Evolutionary conservation across 2,888 invertebrate genomes (phyloP).

Genomic region (Drosophila helvetica): DNA sequence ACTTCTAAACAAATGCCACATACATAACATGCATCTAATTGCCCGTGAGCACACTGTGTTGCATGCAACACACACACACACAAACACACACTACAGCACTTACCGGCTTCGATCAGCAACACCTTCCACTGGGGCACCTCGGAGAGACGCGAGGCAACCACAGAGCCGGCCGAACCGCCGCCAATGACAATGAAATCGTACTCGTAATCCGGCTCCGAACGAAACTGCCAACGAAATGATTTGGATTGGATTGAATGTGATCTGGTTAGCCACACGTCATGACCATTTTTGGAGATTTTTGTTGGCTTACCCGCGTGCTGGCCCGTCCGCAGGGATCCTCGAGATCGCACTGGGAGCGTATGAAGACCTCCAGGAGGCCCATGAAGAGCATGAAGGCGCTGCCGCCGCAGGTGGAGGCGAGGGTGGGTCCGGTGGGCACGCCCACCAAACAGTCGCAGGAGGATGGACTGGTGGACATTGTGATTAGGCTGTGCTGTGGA

Average conservation of each 20-base stretch:
- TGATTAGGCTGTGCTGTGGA: constrained; percentile 10
- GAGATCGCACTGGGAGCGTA: constrained; percentile 93
- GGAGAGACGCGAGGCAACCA: constrained; percentile 83
- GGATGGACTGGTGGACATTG: constrained; percentile 76
- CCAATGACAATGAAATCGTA: constrained; percentile 84
- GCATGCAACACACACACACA: constrained; percentile 28
- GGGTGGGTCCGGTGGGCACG: constrained; percentile 91
- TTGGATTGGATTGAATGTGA: not conserved
- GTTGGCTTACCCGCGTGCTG: constrained; percentile 84
- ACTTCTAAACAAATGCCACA: constrained; percentile 76
- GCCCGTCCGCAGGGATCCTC: constrained; percentile 94
- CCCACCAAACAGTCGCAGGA: constrained; percentile 92
- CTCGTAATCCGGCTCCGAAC: constrained; percentile 83
- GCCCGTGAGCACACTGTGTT: constrained; percentile 43
- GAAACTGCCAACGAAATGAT: constrained; percentile 72
- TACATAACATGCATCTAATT: constrained; percentile 68
- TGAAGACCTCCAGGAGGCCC: constrained; percentile 93
- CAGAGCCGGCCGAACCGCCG: constrained; percentile 83
- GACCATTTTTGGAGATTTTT: not conserved
- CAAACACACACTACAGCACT: constrained; percentile 48
- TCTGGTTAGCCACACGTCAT: not conserved
- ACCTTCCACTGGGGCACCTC: constrained; percentile 84
- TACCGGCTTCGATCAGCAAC: constrained; percentile 84
- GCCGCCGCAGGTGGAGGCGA: constrained; percentile 93
- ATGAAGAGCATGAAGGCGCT: constrained; percentile 94